A percentile compares a stretch with the other conserved stretches of the same genome.
Conservation (phyloP, 2,888 invertebrate species). For the Tenthredo notha region DNA sequence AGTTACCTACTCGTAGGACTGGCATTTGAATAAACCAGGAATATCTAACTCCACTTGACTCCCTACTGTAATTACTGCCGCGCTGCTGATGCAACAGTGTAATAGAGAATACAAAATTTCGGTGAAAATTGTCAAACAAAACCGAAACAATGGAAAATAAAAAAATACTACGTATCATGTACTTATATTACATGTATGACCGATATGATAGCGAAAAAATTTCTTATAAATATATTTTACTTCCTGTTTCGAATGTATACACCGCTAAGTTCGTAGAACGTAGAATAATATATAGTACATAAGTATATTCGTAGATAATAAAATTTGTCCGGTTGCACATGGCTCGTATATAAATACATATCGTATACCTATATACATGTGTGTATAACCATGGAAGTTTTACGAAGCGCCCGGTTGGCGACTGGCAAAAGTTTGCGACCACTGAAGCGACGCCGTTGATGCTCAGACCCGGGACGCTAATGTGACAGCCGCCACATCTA, state of each 20-base stretch:
- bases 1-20: slow-evolving; percentile 21
- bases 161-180: neutral
- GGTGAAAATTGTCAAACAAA: neutral
- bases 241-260: neutral
- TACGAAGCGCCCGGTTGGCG: slow-evolving; percentile 59
- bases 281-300: neutral
- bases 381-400: slow-evolving; percentile 9
- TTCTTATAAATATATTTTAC: neutral
- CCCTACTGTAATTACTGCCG: slow-evolving; percentile 17
- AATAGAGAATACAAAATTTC: neutral
- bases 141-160: neutral
- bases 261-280: neutral
- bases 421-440: slow-evolving; percentile 62
- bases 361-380: neutral
- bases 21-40: slow-evolving; percentile 37
- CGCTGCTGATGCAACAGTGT: neutral
- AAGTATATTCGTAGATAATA: slow-evolving; percentile 9
- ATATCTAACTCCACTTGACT: slow-evolving; percentile 26
- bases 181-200: neutral
- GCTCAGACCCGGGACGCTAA: slow-evolving; percentile 69
- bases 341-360: neutral
- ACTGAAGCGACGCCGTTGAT: slow-evolving; percentile 70
- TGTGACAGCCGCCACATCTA: slow-evolving; percentile 74
- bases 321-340: slow-evolving; percentile 21
- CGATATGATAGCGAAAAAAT: neutral